Conservation (phyloP, 1,140 invertebrate species). For the Scaptodrosophila lebanonensis region DNA sequence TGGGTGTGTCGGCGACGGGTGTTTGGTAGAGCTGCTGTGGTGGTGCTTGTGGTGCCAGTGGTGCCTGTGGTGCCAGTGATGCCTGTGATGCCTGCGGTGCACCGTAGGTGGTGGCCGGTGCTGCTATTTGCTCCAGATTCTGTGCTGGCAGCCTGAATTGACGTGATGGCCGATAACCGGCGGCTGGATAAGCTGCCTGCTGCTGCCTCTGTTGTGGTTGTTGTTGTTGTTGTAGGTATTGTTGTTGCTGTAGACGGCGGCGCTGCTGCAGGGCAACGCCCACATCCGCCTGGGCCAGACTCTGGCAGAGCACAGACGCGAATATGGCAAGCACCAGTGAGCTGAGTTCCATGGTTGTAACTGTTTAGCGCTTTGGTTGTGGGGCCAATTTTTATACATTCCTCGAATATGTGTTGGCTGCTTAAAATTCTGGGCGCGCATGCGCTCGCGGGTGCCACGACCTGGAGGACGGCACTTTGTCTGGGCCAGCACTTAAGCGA, state of each 20-base stretch:
- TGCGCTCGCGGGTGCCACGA: slow-evolving; percentile 1
- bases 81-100: slow-evolving; percentile 13
- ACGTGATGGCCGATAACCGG: slow-evolving; percentile 30
- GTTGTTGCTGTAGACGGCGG: slow-evolving; percentile 16
- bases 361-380: slow-evolving; percentile 6
- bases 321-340: slow-evolving; percentile 25
- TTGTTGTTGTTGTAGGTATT: slow-evolving; percentile 21
- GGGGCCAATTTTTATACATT: slow-evolving; percentile 35
- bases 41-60: not conserved
- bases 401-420: slow-evolving; percentile 9
- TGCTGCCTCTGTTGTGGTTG: slow-evolving; percentile 27
- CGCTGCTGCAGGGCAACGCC: slow-evolving; percentile 21
- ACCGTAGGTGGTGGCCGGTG: slow-evolving; percentile 27
- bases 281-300: slow-evolving; percentile 25
- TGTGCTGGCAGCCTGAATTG: slow-evolving; percentile 22
- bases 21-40: slow-evolving; percentile 18
- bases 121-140: slow-evolving; percentile 14
- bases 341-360: slow-evolving; percentile 44
- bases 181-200: slow-evolving; percentile 14
- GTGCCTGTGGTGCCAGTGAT: not conserved
- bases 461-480: too few relatives aligned
- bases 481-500: too few relatives aligned
- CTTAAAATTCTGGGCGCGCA: slow-evolving; percentile 38
- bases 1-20: slow-evolving; percentile 3
- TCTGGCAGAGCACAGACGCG: slow-evolving; percentile 17